Evolutionary conservation across 1,140 invertebrate species (phyloP), one percentile per base, ranked within the genome.

Genomic region (Bombus difficillimus): DNA sequence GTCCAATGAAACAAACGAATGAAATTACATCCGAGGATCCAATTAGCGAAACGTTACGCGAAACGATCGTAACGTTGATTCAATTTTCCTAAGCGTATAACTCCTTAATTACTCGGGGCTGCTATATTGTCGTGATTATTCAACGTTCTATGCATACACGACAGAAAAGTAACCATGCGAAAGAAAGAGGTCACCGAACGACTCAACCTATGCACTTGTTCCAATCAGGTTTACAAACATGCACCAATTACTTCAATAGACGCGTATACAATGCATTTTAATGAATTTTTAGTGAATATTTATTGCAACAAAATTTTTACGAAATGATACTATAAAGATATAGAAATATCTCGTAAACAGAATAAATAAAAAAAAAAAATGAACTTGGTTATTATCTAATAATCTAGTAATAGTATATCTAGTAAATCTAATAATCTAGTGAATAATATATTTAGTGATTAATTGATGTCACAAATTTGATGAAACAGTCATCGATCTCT

Each of bases 181-280:
- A 57, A 73, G 76, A 83, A 81, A 73, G 87, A 85, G 71, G 81
- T 73, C 75, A 79, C 71, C 71, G 69, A 91, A 91, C 88, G 89
- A 87, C 85, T 87, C 85, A 43, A 62, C 62, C 75, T 87, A 79
- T 90, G 84, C 83, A 68, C 9, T 37, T 25, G 22, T 68, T 68
- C 34, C 32, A 68, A 37, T 37, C 32, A 15, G 18, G 66, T 34
- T 37, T 22, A 37, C 6, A 68, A 68, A 39, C 66, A 25, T 22
- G 9, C 18, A 10, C 18, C 18, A 25, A 9, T 66, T 18, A 66
- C 2, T 34, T 32, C 32, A 32, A 66, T 66, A 8, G 28, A 62
- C 28, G 12, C 28, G 59, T 62, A 62, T 12, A 28, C 5, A 32
- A 66, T 66, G 15, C 32, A 66, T 66, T 18, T 66, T 66, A 34